Percentiles rank a stretch among this genome's conserved stretches.
Evolutionary conservation across 1,140 invertebrate genomes (phyloP).

Genomic region (Lethrus apterus): DNA sequence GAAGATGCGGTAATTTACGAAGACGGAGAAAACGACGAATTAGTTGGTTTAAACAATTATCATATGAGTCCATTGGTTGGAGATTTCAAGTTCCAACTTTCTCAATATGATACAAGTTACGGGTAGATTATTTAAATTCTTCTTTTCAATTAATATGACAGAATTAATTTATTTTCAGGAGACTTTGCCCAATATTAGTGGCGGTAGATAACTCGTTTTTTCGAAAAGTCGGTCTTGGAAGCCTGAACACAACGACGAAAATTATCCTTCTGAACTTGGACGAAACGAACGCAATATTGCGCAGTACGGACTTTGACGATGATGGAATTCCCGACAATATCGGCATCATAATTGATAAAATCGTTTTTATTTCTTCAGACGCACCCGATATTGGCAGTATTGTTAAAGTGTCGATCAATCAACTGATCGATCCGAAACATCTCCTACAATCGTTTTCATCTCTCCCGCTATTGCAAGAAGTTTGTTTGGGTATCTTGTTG

Average conservation of each 20-base stretch:
- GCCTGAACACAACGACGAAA: background rate
- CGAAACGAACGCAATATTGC: slow-evolving; percentile 6
- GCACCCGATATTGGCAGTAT: background rate
- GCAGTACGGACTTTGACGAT: slow-evolving; percentile 27
- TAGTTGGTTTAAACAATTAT: background rate
- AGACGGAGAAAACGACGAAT: background rate
- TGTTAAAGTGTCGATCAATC: background rate
- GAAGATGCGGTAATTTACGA: too few species aligned
- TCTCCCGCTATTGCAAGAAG: background rate
- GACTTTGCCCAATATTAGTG: background rate
- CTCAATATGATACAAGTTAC: background rate
- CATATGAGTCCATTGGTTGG: background rate
- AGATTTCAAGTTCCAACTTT: background rate
- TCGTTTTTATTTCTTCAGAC: slow-evolving; percentile 3
- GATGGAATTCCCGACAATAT: slow-evolving; percentile 28
- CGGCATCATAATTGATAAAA: slow-evolving; percentile 20
- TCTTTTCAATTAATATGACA: background rate
- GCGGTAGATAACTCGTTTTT: slow-evolving; percentile 9
- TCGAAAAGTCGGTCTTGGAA: background rate
- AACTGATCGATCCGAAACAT: background rate
- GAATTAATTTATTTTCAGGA: background rate
- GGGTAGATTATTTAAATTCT: background rate
- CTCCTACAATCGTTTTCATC: slow-evolving; percentile 2
- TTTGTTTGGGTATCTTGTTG: slow-evolving; percentile 21
- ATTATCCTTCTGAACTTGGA: slow-evolving; percentile 1